These are phyloP conservation scores for Allobates femoralis DNA, from an alignment of 2,797 vertebrate genomes.

Conservation along the genomic window DNA sequence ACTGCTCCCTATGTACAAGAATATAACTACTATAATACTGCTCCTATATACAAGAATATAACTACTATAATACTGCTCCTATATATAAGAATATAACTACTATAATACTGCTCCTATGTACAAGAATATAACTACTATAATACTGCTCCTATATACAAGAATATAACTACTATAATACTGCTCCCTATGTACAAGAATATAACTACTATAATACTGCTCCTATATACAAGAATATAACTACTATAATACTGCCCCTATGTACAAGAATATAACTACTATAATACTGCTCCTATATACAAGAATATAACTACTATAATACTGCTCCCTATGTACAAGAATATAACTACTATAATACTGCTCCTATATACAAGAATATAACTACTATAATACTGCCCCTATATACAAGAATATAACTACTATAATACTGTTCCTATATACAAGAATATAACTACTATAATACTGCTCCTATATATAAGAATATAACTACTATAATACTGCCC, in stretches of 20 bases:
- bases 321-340: background rate
- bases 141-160: background rate
- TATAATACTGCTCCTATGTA: background rate
- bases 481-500: background rate
- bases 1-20: too few relatives aligned
- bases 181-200: background rate
- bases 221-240: slow-evolving; percentile 4
- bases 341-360: background rate
- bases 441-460: slow-evolving; percentile 14
- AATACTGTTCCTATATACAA: background rate
- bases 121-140: background rate
- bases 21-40: background rate
- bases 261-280: slow-evolving; percentile 4
- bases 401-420: slow-evolving; percentile 4
- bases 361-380: background rate
- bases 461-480: background rate
- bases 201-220: slow-evolving; percentile 2
- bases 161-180: slow-evolving; percentile 6
- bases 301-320: slow-evolving; percentile 13
- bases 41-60: too few relatives aligned
- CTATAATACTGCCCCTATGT: background rate
- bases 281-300: background rate
- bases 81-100: background rate
- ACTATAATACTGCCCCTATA: background rate
- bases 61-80: background rate